Conservation (phyloP, 2,797 vertebrate genomes). For the Limnodromus scolopaceus region DNA sequence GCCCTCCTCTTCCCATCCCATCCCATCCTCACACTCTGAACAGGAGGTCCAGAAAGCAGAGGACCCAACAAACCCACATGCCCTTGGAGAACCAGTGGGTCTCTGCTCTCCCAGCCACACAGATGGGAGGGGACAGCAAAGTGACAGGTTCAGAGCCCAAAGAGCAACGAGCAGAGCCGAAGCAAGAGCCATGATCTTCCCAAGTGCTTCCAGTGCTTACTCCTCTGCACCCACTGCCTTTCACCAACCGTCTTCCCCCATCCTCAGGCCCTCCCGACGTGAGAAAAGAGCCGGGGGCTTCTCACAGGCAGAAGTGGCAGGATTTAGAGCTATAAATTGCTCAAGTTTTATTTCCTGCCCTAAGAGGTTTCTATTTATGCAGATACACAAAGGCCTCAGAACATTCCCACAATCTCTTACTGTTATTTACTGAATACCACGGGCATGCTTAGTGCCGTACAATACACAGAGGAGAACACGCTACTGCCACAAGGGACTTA, state of each 20-base stretch:
- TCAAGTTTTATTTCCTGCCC: slow-evolving; percentile 70
- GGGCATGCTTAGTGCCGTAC: slow-evolving; percentile 19
- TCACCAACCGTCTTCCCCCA: neutral
- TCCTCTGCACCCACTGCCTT: slow-evolving; percentile 22
- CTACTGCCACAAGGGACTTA: slow-evolving; percentile 63
- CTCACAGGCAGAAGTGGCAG: slow-evolving; percentile 63
- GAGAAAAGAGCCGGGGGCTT: slow-evolving; percentile 60
- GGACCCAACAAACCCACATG: neutral
- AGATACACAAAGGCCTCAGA: slow-evolving; percentile 68
- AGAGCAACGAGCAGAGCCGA: neutral
- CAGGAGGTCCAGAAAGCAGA: neutral
- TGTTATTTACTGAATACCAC: slow-evolving; percentile 65
- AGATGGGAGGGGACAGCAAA: neutral
- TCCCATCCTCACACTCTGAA: neutral
- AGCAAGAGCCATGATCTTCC: neutral
- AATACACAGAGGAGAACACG: slow-evolving; percentile 67
- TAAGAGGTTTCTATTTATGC: slow-evolving; percentile 71
- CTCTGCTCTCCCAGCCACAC: neutral
- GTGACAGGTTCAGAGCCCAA: neutral
- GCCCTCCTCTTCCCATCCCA: neutral
- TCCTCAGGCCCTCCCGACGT: slow-evolving; percentile 17
- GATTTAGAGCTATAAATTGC: slow-evolving; percentile 66
- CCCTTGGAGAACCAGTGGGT: neutral
- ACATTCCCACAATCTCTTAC: slow-evolving; percentile 71
- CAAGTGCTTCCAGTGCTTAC: neutral